Evolutionary conservation across 2,888 invertebrate species (phyloP).

Genomic region (Noctua pronuba): DNA sequence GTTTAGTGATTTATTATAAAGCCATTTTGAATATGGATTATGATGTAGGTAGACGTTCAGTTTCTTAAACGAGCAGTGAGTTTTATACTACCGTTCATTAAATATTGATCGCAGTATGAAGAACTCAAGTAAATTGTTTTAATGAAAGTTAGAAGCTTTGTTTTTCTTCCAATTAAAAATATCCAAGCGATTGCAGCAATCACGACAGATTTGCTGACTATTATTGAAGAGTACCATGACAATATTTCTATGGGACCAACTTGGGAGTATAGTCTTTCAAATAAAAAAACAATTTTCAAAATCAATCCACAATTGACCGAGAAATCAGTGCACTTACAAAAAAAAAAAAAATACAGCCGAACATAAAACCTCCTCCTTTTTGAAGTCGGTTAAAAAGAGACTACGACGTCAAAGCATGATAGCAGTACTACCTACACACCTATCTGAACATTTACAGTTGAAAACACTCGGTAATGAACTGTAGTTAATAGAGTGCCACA

Average conservation of each 20-base stretch:
- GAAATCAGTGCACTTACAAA: too few species aligned
- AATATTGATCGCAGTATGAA: conserved; percentile 49
- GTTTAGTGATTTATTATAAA: conserved; percentile 80
- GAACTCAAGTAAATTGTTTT: conserved; percentile 38
- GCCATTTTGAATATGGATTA: conserved; percentile 69
- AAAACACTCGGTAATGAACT: conserved; percentile 42
- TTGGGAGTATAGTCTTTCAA: too few species aligned
- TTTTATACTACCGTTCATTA: conserved; percentile 42
- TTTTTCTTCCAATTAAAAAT: conserved; percentile 53
- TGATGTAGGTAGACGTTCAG: conserved; percentile 67
- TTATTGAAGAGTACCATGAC: too few species aligned
- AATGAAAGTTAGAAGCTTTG: conserved; percentile 33
- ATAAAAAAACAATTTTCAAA: too few species aligned
- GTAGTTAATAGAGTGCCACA: conserved; percentile 36
- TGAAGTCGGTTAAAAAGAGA: too few species aligned
- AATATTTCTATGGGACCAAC: too few species aligned
- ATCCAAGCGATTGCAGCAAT: too few species aligned
- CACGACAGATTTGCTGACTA: too few species aligned
- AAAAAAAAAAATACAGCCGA: too few species aligned
- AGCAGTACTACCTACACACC: not conserved
- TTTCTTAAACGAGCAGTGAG: conserved; percentile 44
- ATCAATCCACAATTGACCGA: too few species aligned
- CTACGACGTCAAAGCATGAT: conserved; percentile 12
- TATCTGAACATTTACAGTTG: conserved; percentile 33
- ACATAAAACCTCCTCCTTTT: too few species aligned